Percentiles rank a stretch among this genome's conserved stretches.
Evolutionary conservation across 2,888 invertebrate species (phyloP).

Genomic region (Zygogramma bicolorata): DNA sequence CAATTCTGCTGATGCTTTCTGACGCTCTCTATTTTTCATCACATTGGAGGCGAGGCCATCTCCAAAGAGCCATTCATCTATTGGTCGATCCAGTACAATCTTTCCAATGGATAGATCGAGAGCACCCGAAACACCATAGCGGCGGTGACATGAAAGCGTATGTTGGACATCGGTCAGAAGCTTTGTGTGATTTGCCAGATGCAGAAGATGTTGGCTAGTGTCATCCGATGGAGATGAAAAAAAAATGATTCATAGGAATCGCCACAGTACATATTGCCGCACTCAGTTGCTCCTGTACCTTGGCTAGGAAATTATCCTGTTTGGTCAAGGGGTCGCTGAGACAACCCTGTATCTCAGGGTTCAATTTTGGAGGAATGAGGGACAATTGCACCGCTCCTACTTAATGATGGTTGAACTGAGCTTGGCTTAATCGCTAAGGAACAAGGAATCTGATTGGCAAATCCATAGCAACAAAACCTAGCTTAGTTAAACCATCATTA

Average conservation of each 20-base stretch:
- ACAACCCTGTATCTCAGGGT: not conserved
- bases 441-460: no score
- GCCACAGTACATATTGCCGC: not conserved
- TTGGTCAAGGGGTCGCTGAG: not conserved
- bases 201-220: not conserved
- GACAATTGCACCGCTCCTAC: no score
- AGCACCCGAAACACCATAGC: not conserved
- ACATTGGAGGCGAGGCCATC: constrained; percentile 11
- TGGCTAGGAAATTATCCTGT: not conserved
- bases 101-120: constrained; percentile 5
- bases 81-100: constrained; percentile 3
- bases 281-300: not conserved
- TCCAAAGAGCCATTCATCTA: constrained; percentile 12
- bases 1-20: constrained; percentile 72
- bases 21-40: constrained; percentile 3
- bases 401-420: no score
- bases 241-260: not conserved
- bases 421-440: no score
- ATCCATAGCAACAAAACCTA: no score
- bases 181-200: not conserved
- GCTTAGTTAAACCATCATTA: no score
- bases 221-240: not conserved
- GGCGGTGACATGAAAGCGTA: not conserved
- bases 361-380: not conserved
- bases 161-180: constrained; percentile 2